Percentiles rank a stretch among this genome's conserved stretches.
Conservation (phyloP, 1,140 invertebrate genomes). For the Panagrolaimus sp. region DNA sequence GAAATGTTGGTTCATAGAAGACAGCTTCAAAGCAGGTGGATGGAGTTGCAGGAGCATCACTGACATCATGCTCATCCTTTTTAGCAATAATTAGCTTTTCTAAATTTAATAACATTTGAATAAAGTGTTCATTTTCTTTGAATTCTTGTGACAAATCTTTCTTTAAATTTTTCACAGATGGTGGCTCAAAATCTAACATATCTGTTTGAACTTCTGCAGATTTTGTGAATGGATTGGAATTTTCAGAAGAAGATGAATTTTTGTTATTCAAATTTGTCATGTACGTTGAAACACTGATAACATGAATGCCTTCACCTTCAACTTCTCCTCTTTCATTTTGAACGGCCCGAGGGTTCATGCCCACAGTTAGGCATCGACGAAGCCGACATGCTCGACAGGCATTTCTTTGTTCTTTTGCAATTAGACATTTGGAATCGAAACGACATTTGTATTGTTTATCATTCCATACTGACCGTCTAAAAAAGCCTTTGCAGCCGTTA, state of each 20-base stretch:
- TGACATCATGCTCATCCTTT: not conserved
- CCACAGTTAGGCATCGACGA: conserved; percentile 41
- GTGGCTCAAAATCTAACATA: not conserved
- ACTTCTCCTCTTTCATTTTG: conserved; percentile 24
- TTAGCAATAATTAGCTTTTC: not conserved
- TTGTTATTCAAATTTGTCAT: not conserved
- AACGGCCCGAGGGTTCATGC: conserved; percentile 23
- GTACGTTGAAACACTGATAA: not conserved
- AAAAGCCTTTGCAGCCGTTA: conserved; percentile 50
- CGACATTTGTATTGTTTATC: conserved; percentile 50
- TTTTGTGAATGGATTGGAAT: not conserved
- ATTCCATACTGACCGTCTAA: conserved; percentile 44
- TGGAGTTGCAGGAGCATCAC: too few relatives aligned
- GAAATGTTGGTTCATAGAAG: too few relatives aligned
- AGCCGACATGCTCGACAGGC: conserved; percentile 49
- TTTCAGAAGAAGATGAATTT: not conserved
- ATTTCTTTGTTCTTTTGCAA: conserved; percentile 51
- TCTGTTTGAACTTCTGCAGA: not conserved
- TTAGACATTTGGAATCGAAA: conserved; percentile 34
- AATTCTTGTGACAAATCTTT: not conserved
- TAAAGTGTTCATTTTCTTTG: not conserved
- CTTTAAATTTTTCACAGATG: conserved; percentile 6
- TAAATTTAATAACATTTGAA: conserved; percentile 1
- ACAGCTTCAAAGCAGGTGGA: too few relatives aligned
- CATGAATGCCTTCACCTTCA: conserved; percentile 1